Conservation (phyloP, 2,113 vertebrate species). For the Amblyopsis rosae region DNA sequence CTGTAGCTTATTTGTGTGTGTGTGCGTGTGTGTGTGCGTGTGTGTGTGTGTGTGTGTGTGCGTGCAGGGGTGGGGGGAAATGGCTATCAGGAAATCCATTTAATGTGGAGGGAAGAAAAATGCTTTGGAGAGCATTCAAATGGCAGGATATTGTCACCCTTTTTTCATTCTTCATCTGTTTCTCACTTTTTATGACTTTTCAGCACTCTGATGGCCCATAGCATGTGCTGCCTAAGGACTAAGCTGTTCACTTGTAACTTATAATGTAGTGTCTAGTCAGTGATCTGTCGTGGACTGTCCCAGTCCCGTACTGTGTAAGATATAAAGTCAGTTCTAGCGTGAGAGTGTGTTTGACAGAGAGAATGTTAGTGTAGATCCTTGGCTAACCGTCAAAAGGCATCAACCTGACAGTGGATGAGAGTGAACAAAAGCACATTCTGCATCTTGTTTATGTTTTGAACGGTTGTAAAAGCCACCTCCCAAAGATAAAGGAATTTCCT, state of each 20-base stretch:
- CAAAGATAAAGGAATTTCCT: conserved; percentile 45
- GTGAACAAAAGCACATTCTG: background rate
- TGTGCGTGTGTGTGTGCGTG: conserved; percentile 22
- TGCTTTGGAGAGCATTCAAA: conserved; percentile 9
- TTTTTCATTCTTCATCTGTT: background rate
- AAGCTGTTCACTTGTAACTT: background rate
- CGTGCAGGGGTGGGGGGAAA: background rate
- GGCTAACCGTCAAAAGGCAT: too few relatives aligned
- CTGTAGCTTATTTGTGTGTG: conserved; percentile 7
- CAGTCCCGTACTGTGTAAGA: background rate
- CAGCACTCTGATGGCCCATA: background rate
- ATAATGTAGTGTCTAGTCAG: background rate
- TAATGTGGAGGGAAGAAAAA: background rate
- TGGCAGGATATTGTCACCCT: conserved; percentile 7
- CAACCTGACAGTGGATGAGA: background rate
- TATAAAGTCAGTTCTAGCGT: background rate
- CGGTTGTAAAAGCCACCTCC: background rate
- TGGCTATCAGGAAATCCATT: conserved; percentile 12
- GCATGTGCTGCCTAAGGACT: too few relatives aligned
- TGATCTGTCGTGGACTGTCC: background rate
- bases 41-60: conserved; percentile 3
- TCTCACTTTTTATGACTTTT: background rate
- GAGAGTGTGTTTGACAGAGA: conserved; percentile 6
- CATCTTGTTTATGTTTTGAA: background rate
- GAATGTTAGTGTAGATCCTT: background rate